phyloP scores from a whole-genome alignment of 2,797 vertebrate species.

The Perodicticus potto region DNA sequence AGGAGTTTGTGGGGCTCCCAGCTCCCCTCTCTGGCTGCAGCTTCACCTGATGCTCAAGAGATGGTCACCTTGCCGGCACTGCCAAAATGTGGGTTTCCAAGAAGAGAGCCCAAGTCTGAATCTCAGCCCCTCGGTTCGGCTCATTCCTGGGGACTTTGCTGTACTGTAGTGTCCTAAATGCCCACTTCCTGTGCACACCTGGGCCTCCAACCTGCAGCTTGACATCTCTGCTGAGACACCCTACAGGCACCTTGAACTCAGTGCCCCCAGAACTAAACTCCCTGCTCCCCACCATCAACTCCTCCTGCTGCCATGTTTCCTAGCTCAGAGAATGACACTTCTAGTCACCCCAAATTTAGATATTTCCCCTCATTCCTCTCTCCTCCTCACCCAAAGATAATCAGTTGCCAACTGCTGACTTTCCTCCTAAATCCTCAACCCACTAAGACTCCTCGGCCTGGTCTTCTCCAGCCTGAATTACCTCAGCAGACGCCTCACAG shows the following conservation, averaged over 20 bases:
- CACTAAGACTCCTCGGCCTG: background rate
- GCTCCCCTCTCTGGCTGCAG: background rate
- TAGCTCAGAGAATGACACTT: background rate
- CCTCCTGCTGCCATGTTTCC: background rate
- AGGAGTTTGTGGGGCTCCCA: no score
- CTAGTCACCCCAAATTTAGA: background rate
- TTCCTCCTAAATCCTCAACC: background rate
- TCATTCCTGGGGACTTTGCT: accelerated
- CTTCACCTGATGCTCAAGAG: background rate
- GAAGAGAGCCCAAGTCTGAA: no score
- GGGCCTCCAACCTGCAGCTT: background rate
- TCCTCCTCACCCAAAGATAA: background rate
- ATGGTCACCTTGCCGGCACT: accelerated
- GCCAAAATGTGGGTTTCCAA: background rate
- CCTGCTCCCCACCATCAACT: no score
- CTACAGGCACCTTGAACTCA: background rate
- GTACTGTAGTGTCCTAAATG: accelerated
- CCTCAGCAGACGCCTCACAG: background rate
- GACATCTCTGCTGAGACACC: background rate
- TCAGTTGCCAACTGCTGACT: background rate
- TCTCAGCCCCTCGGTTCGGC: background rate
- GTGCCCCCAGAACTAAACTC: background rate
- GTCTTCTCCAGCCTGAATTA: background rate
- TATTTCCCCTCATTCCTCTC: background rate
- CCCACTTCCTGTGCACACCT: background rate